A percentile compares a stretch with the other conserved stretches of the same genome.
Evolutionary conservation across 2,888 invertebrate species (phyloP).

Genomic region (Lycia hirtaria): DNA sequence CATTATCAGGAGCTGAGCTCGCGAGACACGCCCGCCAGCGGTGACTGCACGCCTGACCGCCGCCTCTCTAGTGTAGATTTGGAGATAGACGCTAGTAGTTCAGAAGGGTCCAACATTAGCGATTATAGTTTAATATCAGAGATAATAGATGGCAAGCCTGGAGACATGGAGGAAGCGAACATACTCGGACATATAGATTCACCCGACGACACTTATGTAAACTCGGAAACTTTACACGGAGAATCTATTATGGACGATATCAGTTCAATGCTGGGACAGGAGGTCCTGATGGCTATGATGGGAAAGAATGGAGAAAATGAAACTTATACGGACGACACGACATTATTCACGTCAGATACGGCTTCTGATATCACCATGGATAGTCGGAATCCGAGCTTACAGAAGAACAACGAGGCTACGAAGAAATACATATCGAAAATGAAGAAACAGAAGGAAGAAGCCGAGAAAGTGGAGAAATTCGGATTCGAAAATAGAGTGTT

Average conservation of each 20-base stretch:
- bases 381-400: slow-evolving; percentile 82
- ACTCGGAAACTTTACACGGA: slow-evolving; percentile 90
- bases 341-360: slow-evolving; percentile 86
- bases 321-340: slow-evolving; percentile 90
- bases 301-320: slow-evolving; percentile 87
- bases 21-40: slow-evolving; percentile 67
- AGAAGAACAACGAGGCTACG: slow-evolving; percentile 86
- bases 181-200: slow-evolving; percentile 93
- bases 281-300: slow-evolving; percentile 88
- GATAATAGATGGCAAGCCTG: slow-evolving; percentile 84
- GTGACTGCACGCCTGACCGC: slow-evolving; percentile 74
- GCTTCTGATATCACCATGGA: slow-evolving; percentile 81
- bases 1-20: slow-evolving; percentile 70
- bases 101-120: slow-evolving; percentile 88
- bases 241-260: slow-evolving; percentile 93
- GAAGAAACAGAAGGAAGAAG: slow-evolving; percentile 74
- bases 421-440: slow-evolving; percentile 82
- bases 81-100: slow-evolving; percentile 84
- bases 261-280: slow-evolving; percentile 90
- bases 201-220: slow-evolving; percentile 89
- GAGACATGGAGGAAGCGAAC: slow-evolving; percentile 73
- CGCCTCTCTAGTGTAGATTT: slow-evolving; percentile 75
- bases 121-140: slow-evolving; percentile 90
- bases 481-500: slow-evolving; percentile 91
- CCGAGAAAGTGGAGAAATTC: slow-evolving; percentile 81